phyloP scores from a whole-genome alignment of 2,888 invertebrate species.

The Aquatica leii region DNA sequence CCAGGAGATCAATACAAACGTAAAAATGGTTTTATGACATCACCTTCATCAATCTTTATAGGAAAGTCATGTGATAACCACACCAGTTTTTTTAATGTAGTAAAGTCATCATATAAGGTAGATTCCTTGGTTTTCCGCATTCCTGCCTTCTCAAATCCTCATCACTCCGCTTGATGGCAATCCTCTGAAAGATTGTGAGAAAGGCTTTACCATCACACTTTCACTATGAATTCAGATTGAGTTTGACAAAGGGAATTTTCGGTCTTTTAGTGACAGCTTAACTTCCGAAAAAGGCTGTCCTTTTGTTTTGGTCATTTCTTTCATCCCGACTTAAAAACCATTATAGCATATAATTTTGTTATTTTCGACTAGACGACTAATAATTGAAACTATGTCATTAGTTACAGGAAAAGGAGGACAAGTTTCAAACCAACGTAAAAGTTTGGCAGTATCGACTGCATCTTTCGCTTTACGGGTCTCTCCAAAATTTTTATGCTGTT shows the following conservation, averaged over 20 bases:
- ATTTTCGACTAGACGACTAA: background rate
- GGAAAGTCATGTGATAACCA: too few relatives aligned
- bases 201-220: background rate
- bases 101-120: background rate
- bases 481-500: constrained; percentile 16
- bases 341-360: too few relatives aligned
- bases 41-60: too few relatives aligned
- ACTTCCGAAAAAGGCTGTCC: too few relatives aligned
- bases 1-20: too few relatives aligned
- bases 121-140: constrained; percentile 3
- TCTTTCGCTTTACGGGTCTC: constrained; percentile 8
- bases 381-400: constrained; percentile 7
- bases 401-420: background rate
- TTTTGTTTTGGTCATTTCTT: too few relatives aligned
- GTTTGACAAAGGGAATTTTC: background rate
- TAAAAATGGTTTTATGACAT: too few relatives aligned
- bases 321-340: too few relatives aligned
- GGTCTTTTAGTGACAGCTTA: too few relatives aligned
- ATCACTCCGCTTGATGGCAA: constrained; percentile 3
- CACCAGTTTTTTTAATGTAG: background rate
- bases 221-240: background rate
- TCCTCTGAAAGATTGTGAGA: constrained; percentile 7
- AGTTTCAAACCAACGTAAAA: constrained; percentile 10
- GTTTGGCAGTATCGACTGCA: constrained; percentile 5
- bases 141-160: background rate